phyloP scores from a whole-genome alignment of 2,888 invertebrate genomes.

The Shargacucullia verbasci region DNA sequence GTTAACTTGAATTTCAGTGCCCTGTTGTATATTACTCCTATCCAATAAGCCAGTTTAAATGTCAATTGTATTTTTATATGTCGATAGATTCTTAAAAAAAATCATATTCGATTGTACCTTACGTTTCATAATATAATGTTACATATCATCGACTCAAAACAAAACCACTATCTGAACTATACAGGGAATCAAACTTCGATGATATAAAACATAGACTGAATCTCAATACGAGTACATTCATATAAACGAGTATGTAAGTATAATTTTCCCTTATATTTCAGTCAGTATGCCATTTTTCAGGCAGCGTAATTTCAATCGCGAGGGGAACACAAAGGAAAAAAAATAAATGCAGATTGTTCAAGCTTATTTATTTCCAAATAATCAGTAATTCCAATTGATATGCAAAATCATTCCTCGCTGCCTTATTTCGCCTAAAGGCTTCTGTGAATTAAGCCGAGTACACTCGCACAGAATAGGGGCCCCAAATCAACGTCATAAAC shows the following conservation, averaged over 20 bases:
- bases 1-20: no score
- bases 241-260: background rate
- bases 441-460: conserved; percentile 32
- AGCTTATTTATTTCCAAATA: conserved; percentile 39
- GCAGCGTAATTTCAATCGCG: conserved; percentile 10
- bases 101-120: no score
- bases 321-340: conserved; percentile 11
- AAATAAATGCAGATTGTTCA: conserved; percentile 35
- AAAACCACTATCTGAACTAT: no score
- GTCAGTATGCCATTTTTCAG: conserved; percentile 11
- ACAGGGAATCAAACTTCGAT: no score
- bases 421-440: conserved; percentile 32
- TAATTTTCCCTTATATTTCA: conserved; percentile 20
- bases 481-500: conserved; percentile 54
- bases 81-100: no score
- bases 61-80: no score
- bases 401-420: conserved; percentile 43
- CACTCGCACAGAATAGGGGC: conserved; percentile 25
- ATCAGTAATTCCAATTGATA: conserved; percentile 49
- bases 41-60: no score
- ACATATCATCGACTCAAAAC: no score
- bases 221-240: no score
- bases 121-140: no score
- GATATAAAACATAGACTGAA: no score
- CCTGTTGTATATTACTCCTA: no score